These are phyloP conservation scores for Coranthus polyacanthus DNA, from an alignment of 2,797 vertebrate species.

Conservation along the genomic window DNA sequence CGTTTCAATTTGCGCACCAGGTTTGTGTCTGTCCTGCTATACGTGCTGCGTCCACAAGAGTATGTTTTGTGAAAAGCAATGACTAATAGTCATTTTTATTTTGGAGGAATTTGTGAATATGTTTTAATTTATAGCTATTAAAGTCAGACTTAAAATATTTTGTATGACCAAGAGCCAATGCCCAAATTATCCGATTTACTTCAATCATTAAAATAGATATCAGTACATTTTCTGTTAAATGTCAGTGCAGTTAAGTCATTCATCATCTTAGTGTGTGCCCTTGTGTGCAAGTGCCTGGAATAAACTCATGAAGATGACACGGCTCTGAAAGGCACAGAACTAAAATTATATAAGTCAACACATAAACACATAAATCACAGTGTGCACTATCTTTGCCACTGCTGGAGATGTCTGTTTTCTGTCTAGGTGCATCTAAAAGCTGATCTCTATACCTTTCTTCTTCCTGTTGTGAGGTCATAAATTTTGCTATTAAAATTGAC, in stretches of 20 bases:
- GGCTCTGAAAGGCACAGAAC: constrained; percentile 24
- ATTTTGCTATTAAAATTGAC: constrained; percentile 64
- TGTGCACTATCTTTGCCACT: constrained; percentile 46
- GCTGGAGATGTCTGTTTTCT: constrained; percentile 44
- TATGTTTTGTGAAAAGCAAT: too few species aligned
- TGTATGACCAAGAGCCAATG: constrained; percentile 4
- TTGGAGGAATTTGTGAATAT: too few species aligned
- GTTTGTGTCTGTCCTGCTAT: too few species aligned
- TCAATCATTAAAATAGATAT: constrained; percentile 1
- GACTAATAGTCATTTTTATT: too few species aligned
- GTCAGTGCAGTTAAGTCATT: constrained; percentile 3
- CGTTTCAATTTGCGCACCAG: constrained; percentile 28
- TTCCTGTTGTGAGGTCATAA: constrained; percentile 54
- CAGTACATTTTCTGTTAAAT: neutral
- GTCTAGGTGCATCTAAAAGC: constrained; percentile 33
- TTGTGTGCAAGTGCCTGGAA: constrained; percentile 25
- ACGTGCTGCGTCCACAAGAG: too few species aligned
- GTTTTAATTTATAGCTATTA: too few species aligned
- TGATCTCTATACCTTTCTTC: constrained; percentile 50
- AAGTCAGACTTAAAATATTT: too few species aligned
- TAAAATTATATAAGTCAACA: constrained; percentile 50
- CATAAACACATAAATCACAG: constrained; percentile 56
- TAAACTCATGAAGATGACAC: constrained; percentile 20
- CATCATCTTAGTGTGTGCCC: constrained; percentile 6
- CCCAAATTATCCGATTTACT: constrained; percentile 8